These are phyloP conservation scores for Sabatieria punctata DNA, from an alignment of 2,888 invertebrate genomes.

Conservation along the genomic window DNA sequence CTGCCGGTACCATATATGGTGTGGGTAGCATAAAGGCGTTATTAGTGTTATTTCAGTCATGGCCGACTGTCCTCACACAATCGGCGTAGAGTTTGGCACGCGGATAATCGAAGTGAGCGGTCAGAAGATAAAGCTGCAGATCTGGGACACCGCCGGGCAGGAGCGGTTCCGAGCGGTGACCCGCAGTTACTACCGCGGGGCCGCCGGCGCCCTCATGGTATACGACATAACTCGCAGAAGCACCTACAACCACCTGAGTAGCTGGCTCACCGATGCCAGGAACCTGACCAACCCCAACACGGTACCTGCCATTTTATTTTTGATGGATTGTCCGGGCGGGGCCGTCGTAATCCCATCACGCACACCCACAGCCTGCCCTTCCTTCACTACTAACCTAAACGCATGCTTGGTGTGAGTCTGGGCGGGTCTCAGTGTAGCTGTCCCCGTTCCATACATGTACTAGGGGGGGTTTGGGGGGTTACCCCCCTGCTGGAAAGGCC, in stretches of 20 bases:
- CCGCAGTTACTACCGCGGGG: conserved; percentile 87
- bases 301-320: conserved; percentile 41
- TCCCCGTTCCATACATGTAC: too few relatives aligned
- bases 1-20: too few relatives aligned
- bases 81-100: conserved; percentile 99
- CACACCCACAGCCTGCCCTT: too few relatives aligned
- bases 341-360: too few relatives aligned
- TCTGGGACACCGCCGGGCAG: conserved; percentile 97
- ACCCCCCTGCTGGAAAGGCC: too few relatives aligned
- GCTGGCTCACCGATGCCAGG: conserved; percentile 96
- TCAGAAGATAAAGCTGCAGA: conserved; percentile 97
- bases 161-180: conserved; percentile 94
- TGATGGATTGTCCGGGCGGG: too few relatives aligned
- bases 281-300: conserved; percentile 98
- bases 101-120: conserved; percentile 97
- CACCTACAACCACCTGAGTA: conserved; percentile 96
- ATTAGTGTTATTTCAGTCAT: conserved; percentile 82
- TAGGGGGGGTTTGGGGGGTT: too few relatives aligned
- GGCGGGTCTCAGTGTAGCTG: too few relatives aligned
- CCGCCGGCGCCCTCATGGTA: conserved; percentile 97
- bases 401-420: too few relatives aligned
- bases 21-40: too few relatives aligned
- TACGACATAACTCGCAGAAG: conserved; percentile 93
- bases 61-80: conserved; percentile 99
- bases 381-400: too few relatives aligned